Percentiles rank a stretch among this genome's conserved stretches.
Conservation (phyloP, 2,888 invertebrate genomes). For the Punctoribates punctum region DNA sequence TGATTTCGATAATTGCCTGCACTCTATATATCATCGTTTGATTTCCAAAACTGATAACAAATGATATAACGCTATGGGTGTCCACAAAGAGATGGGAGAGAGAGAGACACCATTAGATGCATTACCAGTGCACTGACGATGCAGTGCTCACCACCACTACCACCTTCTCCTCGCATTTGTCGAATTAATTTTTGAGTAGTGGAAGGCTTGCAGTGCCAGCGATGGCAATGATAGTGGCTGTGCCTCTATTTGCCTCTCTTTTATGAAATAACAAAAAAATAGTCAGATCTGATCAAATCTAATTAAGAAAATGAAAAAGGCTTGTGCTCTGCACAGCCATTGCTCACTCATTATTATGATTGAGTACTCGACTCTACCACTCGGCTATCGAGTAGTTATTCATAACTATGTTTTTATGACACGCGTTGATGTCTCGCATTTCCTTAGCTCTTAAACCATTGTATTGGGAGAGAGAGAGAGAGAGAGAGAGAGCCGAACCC, state of each 20-base stretch:
- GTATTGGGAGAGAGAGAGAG: background rate
- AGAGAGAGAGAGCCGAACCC: conserved; percentile 9
- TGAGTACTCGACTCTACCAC: conserved; percentile 11
- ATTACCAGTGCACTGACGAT: background rate
- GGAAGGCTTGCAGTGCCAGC: conserved; percentile 23
- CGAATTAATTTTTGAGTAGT: conserved; percentile 23
- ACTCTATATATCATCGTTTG: conserved; percentile 25
- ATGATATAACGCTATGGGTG: conserved; percentile 31
- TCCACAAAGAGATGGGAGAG: background rate
- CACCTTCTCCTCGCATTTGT: conserved; percentile 10
- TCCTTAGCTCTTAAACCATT: conserved; percentile 11
- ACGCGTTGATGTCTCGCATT: conserved; percentile 13
- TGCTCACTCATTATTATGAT: conserved; percentile 20
- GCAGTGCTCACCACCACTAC: background rate
- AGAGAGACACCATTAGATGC: background rate
- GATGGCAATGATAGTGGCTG: background rate
- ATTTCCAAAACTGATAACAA: conserved; percentile 11
- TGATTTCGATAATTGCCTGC: conserved; percentile 18
- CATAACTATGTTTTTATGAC: conserved; percentile 30
- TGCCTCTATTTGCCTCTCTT: background rate
- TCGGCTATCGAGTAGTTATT: background rate
- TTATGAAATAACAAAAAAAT: conserved; percentile 1
- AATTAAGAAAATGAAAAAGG: conserved; percentile 31
- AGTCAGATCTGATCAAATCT: conserved; percentile 16
- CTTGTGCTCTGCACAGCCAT: background rate